A percentile compares a stretch with the other conserved stretches of the same genome.
Conservation (phyloP, 2,888 invertebrate genomes). For the Dascillus cervinus region DNA sequence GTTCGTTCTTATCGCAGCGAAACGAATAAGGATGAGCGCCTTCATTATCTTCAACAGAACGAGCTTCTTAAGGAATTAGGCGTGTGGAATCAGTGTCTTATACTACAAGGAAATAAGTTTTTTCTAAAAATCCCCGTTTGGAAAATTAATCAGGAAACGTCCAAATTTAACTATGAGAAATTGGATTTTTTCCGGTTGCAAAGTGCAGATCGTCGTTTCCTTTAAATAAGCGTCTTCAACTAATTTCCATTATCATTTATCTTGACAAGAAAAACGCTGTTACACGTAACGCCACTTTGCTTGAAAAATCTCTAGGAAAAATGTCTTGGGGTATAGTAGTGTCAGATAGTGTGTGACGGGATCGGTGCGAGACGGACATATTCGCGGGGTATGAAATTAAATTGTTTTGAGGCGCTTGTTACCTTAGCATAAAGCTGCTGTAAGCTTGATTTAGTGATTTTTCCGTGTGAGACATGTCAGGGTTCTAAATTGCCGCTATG, state of each 20-base stretch:
- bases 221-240: slow-evolving; percentile 31
- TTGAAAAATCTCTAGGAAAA: slow-evolving; percentile 16
- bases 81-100: too few relatives aligned
- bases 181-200: slow-evolving; percentile 18
- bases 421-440: slow-evolving; percentile 6
- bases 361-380: too few relatives aligned
- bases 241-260: slow-evolving; percentile 43
- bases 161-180: slow-evolving; percentile 11
- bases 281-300: slow-evolving; percentile 31
- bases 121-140: too few relatives aligned
- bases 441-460: slow-evolving; percentile 12
- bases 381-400: too few relatives aligned
- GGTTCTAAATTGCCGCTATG: too few relatives aligned
- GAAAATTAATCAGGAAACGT: slow-evolving; percentile 15
- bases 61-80: too few relatives aligned
- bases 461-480: slow-evolving; percentile 6
- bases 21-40: too few relatives aligned
- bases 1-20: too few relatives aligned
- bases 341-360: slow-evolving; percentile 4
- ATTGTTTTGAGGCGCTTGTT: slow-evolving; percentile 8
- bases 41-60: too few relatives aligned
- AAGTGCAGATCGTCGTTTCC: slow-evolving; percentile 32
- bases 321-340: slow-evolving; percentile 5
- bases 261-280: slow-evolving; percentile 29
- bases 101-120: too few relatives aligned